Base-by-base conservation (phyloP, 2,113 vertebrate species). In the Macrotus californicus region DNA sequence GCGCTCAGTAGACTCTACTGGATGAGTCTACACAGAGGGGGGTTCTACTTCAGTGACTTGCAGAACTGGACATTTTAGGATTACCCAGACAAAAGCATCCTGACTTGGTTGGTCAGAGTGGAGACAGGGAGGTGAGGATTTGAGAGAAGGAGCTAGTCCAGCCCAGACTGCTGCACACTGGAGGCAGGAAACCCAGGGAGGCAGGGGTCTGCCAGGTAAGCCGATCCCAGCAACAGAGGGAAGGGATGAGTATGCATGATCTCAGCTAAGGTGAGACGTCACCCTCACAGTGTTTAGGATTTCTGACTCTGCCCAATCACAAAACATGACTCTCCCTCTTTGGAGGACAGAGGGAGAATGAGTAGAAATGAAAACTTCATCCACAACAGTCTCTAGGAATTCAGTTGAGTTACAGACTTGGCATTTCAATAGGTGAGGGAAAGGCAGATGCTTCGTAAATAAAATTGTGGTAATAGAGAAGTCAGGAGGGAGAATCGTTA, bases 31-130 rank as follows among this genome's bases (percentile, higher is more conserved):
- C 5, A 4, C 12, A 59, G 46, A 6, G 3, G 36, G 3, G 36
- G 3, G 6, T 2, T n/a, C 39, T 6, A 3, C 36, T 16, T 87
- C 0, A 2, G 50, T 10, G 7, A 39, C 3, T 18, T 0, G 6
- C 24, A 46, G 19, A 24, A 21, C 43, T 29, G 24, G 46, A 36
- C 39, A 16, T 16, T 36, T 22, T 4, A 70, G n/a, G 13, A 59
- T 34, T 26, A 16, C 6, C 16, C 46, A 18, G 16, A 2, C 22
- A 12, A 4, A 26, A 21, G 29, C 24, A 31, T 12, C 29, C 46
- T 84, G 79, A 56, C 12, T 13, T 8, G 7, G 14, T 1, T 26
- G 36, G 36, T 61, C 66, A 86, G 36, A 66, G 34, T 48, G 13
- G 64, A 80, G 21, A 3, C 16, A 9, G 21, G 39, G 34, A 81